Evolutionary conservation across 35 echinoderm and acorn worm species (phyloP).

Genomic region (Ptychodera flava): DNA sequence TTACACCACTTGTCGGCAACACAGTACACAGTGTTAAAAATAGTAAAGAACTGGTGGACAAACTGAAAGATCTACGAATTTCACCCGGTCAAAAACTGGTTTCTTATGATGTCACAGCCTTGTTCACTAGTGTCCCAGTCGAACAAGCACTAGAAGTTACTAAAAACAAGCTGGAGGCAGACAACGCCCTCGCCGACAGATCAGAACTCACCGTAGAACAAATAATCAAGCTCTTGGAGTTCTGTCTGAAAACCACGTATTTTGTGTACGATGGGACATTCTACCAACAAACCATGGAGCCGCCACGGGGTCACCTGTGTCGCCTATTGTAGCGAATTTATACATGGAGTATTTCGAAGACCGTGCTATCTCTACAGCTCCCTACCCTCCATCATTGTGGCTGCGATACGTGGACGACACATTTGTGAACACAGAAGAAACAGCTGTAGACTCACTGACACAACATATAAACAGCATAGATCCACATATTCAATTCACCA

Average conservation of each 20-base stretch:
- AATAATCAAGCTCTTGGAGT: conserved; percentile 4
- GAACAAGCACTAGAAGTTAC: conserved; percentile 11
- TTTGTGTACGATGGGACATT: conserved; percentile 24
- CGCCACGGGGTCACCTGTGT: conserved; percentile 23
- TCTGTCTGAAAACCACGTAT: conserved; percentile 23
- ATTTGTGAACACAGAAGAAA: conserved; percentile 5
- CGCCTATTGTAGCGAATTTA: conserved; percentile 19
- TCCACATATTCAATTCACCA: conserved; percentile 41
- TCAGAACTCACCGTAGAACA: conserved; percentile 18
- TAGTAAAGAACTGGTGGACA: conserved; percentile 5
- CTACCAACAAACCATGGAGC: conserved; percentile 31
- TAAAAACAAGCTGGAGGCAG: conserved; percentile 5
- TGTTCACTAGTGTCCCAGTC: conserved; percentile 20
- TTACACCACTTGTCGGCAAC: conserved; percentile 27
- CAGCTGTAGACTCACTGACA: conserved; percentile 23
- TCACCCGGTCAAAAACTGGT: conserved; percentile 8
- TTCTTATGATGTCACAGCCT: conserved; percentile 18
- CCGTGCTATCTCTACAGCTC: conserved; percentile 17
- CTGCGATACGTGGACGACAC: conserved; percentile 49
- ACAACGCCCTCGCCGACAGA: conserved; percentile 1
- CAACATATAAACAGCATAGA: conserved; percentile 31
- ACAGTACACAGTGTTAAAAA: conserved; percentile 17
- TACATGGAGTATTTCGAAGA: conserved; percentile 43
- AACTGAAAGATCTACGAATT: conserved; percentile 10
- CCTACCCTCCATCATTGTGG: conserved; percentile 11